Base-by-base conservation (phyloP, 2,797 vertebrate genomes). In the Steatocranus sp. region DNA sequence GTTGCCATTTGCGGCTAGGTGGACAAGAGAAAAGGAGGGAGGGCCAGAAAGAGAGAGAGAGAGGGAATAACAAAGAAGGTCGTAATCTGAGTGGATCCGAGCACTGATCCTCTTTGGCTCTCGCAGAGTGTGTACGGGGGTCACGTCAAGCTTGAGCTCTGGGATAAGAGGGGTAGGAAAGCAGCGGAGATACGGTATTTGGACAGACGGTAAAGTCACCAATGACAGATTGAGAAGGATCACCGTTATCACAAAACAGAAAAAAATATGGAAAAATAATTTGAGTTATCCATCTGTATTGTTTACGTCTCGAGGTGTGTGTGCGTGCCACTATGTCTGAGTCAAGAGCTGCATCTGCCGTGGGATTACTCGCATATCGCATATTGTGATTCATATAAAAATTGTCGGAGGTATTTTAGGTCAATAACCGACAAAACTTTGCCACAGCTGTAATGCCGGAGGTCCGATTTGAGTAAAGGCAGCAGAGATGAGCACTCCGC, bases 71-170 rank as follows among this genome's bases (percentile, higher is more conserved):
- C 61, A 93, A 78, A 90, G 87, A 87, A 76, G 86, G 87, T 85
- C 79, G 91, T 94, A 94, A 95, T 94, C 92, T 92, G 87, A 92
- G 87, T 88, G 80, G 89, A 94, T 94, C 91, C 89, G n/a, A 89
- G 76, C 23, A 53, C 87, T 95, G 93, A 95, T 95, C 92, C 92
- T 93, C 93, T 93, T 94, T 93, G 90, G 92, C 89, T 85, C 79
- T 88, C 58, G 1, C 73, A 43, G 82, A 79, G 79, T 87, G 89
- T 85, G 91, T 81, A 79, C 68, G 89, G 90, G 89, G 90, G 91
- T 93, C 89, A 90, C 84, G 84, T 86, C 56, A 80, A 77, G 93
- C 80, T 77, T 78, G 79, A 90, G 89, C 83, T 79, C 75, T 41
- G 25, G 75, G 92, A 92, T 91, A 88, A 93, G 83, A 92, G 41